Base-by-base conservation (phyloP, 2,888 invertebrate species). In the Hoplodrina ambigua region DNA sequence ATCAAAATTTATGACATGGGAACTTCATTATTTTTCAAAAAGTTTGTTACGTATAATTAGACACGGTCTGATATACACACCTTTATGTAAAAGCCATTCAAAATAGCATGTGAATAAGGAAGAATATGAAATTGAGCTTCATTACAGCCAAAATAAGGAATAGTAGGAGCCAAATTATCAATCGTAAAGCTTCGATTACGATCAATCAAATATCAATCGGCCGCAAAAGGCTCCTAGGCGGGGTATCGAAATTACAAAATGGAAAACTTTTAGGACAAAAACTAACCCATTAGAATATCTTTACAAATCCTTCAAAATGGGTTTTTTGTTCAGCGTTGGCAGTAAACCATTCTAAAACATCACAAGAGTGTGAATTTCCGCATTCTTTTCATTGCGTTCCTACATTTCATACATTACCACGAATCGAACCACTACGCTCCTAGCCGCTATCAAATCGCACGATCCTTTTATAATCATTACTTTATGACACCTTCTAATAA, bases 401-500 rank as follows among this genome's bases (percentile, higher is more conserved):
- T 85, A 85, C 81, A 62, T 71, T 75, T 80, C 78, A 78, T 72
- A 86, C 74, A 83, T 81, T 70, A 85, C 83, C 82, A 84, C 73
- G 77, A 82, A 75, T 80, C 80, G 71, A 82, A 84, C 80, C 81
- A 81, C 88, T 87, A 88, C 86, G 72, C 75, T 80, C 81, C 88
- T 88, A 88, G 85, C 87, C 83, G 76, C 86, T 88, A 87, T 83
- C 84, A 82, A 86, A 87, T 79, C 85, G 80, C 86, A 78, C 86
- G 85, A 85, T 81, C 82, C 81, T 77, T 37, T 83, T 78, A 68
- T 67, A 69, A 78, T 68, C 57, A 76, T 76, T 74, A 72, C 58
- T 62, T 69, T 59, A 74, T 76, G 76, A 70, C 79, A 80, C 69
- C 82, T 79, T 75, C 78, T 79, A 79, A 82, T 80, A 50, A 58